Base-by-base conservation (phyloP, 2,797 vertebrate genomes). In the Enteromius treurensis region DNA sequence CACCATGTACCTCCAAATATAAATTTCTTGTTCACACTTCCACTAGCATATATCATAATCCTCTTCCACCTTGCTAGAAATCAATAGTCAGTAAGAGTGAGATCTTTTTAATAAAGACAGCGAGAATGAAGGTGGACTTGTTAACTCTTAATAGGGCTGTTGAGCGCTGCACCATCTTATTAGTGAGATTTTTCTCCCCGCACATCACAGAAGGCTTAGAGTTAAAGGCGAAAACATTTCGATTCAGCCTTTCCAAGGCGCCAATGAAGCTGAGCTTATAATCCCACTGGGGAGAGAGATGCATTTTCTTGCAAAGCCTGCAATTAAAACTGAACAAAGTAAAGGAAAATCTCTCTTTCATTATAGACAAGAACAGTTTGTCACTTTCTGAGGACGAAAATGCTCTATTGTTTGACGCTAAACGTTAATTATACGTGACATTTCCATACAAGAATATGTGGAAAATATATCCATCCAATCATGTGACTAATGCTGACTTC, bases 31-130 rank as follows among this genome's bases (percentile, higher is more conserved):
- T 74, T 86, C 86, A 88, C 80, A 76, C 45, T 84, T 86, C 29
- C 71, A 86, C 88, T 88, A 19, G 81, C 81, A 87, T 85, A 91
- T 89, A 91, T 91, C 78, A 91, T 92, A 91, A 92, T 90, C 90
- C 88, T 85, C 37, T 65, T 84, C 83, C n/a, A 47, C 83, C 85
- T 79, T 77, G 83, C 81, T 75, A 89, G 88, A 90, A 91, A 93
- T 92, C 91, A 91, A 86, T 90, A 86, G 79, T 77, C 26, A 55
- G 32, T 77, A 85, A 71, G 89, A 88, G 74, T 79, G 82, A 88
- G 90, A 90, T 88, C 78, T 74, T 88, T 90, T 87, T 68, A 86
- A 87, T 83, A 85, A 23, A 85, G 83, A 83, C 80, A 86, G 75
- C 11, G 21, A 76, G 21, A 17, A 71, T 58, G 80, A 77, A 81